Evolutionary conservation across 1,140 invertebrate species (phyloP), one percentile per base, ranked within the genome.

Genomic region (Muscidifurax raptorellus): DNA sequence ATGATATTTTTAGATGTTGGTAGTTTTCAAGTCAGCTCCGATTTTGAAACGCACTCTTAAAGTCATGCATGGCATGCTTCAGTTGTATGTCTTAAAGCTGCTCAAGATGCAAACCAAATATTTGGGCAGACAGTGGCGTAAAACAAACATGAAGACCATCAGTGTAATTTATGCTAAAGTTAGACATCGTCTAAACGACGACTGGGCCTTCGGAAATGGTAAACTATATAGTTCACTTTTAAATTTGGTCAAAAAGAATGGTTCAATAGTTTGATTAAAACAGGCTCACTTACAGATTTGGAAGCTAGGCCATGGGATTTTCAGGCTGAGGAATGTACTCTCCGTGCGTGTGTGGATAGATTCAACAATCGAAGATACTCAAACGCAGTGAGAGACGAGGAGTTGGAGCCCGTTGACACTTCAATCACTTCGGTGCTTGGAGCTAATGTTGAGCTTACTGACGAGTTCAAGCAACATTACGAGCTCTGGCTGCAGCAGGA

Each of bases 81-180:
- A 99, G 93, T 94, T 99, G 79, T 99, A 99, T 92, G 98, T 99
- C 9, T 94, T 99, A 67, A 99, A 99, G 92, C 93, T 99, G 47
- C 93, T 99, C 0, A 99, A 99, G 94, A 99, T 99, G 98, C 99
- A 99, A 94, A 99, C 98, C 0, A 99, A 99, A 91, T 99, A 99
- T 94, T 95, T 99, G 85, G 99, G 99, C 0, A 94, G 99, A 28
- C 99, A 99, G 90, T 99, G 99, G 99, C 95, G 99, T 7, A 99
- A 99, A 93, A 97, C 97, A 1, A 99, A 99, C 91, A 99, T 99
- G 99, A 99, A 99, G 92, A 99, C 98, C 0, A 99, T 99, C 94
- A 99, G 98, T 91, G 98, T 98, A 52, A 99, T 99, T 91, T 99
- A 99, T 93, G 96, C 98, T 78, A 99, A 99, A 95, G 99, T 98